Base-by-base conservation (phyloP, 2,113 vertebrate genomes). In the Elgaria multicarinata region DNA sequence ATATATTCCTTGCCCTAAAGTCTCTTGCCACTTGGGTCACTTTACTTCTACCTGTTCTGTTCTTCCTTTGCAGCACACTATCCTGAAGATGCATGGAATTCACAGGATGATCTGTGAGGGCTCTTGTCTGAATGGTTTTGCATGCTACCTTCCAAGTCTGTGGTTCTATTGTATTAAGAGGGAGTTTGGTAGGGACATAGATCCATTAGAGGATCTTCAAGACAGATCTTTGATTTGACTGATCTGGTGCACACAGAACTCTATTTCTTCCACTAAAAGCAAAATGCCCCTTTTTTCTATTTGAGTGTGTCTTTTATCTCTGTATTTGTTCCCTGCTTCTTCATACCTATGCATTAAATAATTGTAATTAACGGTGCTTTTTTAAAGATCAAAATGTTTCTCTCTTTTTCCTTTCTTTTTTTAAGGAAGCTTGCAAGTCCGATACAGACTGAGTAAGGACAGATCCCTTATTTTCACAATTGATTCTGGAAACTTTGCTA, bases 371-470 rank as follows among this genome's bases (percentile, higher is more conserved):
- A 0, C 22, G 64, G 3, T 4, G 13, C 7, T 77, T 90, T 77
- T 90, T 93, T 87, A 90, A 84, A 83, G 6, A 6, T 89, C 42
- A 84, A 91, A 88, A 88, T 91, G 77, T 93, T 18, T 67, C 95
- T 85, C 95, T 92, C 39, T 85, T 91, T 77, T 94, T 92, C 97
- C 55, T 67, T 95, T 92, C 97, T 88, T 91, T 71, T 94, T 93
- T 97, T 89, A 94, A 99, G 99, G 99, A 96, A 99, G 98, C 93
- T 97, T 99, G 94, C 99, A 99, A 94, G 98, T 99, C 92, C 98
- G 98, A 95, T 99, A 98, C 94, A 98, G 96, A 86, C 95, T 99
- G 12, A 98, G 97, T 95, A 98, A 98, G 93, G 97, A 96, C 89
- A 97, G 96, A 66, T 97, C 96, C 0, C 98, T 98, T 62, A 96